These are phyloP conservation scores for Sarcophilus harrisii DNA, from an alignment of 2,797 vertebrate genomes.

Conservation along the genomic window DNA sequence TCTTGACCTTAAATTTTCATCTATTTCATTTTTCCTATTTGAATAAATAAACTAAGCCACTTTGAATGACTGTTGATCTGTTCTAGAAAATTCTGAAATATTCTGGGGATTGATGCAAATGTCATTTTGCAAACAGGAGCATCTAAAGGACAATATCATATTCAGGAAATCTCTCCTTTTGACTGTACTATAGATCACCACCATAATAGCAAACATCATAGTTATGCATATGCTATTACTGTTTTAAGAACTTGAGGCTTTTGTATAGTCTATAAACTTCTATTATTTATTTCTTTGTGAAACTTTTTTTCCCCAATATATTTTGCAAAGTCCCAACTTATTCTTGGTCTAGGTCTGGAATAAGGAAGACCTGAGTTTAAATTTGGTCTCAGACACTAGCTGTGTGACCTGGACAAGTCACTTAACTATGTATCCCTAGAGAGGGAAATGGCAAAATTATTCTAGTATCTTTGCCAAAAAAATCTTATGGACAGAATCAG, in stretches of 20 bases:
- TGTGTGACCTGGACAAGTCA: neutral
- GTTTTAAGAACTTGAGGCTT: neutral
- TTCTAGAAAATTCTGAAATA: neutral
- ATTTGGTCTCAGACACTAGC: neutral
- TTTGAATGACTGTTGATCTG: neutral
- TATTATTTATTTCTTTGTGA: neutral
- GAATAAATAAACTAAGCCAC: neutral
- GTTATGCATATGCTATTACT: neutral
- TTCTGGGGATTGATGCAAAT: neutral
- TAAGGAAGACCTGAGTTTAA: neutral
- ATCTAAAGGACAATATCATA: neutral
- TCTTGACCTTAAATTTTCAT: neutral
- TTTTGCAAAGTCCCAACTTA: neutral
- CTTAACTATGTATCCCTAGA: neutral
- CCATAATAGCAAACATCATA: neutral
- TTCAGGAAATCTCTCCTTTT: neutral
- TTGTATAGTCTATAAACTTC: neutral
- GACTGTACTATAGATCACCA: neutral
- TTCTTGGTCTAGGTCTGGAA: neutral
- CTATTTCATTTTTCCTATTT: neutral
- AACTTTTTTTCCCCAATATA: neutral
- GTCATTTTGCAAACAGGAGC: neutral
- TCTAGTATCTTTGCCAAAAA: neutral
- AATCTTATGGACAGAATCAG: neutral
- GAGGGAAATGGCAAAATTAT: neutral